Conservation (phyloP, 2,797 vertebrate species). For the Channallabes apus region DNA sequence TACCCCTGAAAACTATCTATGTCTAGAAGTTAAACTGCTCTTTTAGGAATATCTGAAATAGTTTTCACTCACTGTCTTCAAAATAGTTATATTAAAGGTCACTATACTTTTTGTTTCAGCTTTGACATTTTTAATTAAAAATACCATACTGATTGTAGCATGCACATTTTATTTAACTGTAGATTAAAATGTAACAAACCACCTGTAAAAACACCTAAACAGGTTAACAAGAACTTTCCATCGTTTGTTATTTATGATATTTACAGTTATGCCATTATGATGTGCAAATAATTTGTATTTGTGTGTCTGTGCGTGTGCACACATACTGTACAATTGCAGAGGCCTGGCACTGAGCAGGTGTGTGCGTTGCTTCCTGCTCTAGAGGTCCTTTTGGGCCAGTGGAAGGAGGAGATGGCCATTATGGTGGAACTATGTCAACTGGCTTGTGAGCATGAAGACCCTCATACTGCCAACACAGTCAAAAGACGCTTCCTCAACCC, state of each 20-base stretch:
- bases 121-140: not conserved
- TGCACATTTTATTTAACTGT: not conserved
- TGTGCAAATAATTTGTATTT: not conserved
- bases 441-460: constrained; percentile 61
- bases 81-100: not conserved
- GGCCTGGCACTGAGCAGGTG: constrained; percentile 30
- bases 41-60: not conserved
- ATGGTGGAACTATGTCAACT: constrained; percentile 73
- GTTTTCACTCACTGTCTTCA: not conserved
- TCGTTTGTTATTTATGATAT: not conserved
- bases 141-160: not conserved
- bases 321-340: constrained; percentile 42
- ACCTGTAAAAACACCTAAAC: not conserved
- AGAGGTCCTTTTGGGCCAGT: constrained; percentile 70
- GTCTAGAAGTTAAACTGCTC: not conserved
- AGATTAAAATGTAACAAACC: not conserved
- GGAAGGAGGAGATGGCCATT: constrained; percentile 70
- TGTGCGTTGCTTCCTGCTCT: constrained; percentile 66
- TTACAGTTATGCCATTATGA: not conserved
- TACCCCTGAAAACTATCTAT: not conserved
- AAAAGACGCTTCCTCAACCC: constrained; percentile 72
- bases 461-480: constrained; percentile 58
- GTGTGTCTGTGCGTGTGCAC: not conserved
- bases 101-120: not conserved
- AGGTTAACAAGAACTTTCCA: not conserved